These are phyloP conservation scores for Falcaria lacertinaria DNA, from an alignment of 2,888 invertebrate genomes.

Conservation along the genomic window DNA sequence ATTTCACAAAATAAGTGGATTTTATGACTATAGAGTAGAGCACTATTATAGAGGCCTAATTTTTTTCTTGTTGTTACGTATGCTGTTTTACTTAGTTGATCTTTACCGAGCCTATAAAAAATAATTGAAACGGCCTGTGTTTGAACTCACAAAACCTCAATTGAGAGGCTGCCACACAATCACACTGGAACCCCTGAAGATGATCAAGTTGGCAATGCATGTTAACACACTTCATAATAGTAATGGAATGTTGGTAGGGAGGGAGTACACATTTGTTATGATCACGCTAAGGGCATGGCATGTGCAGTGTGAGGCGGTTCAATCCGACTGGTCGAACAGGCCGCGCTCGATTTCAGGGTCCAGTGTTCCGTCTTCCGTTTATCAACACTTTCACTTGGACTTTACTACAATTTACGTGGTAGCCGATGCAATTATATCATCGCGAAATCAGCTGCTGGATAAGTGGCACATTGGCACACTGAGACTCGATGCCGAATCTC, in stretches of 20 bases:
- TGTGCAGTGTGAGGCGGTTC: not conserved
- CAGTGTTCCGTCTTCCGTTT: slow-evolving; percentile 30
- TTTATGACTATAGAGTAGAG: too few species aligned
- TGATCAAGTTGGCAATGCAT: slow-evolving; percentile 21
- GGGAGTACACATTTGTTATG: not conserved
- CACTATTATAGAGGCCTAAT: too few species aligned
- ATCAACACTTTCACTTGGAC: slow-evolving; percentile 66
- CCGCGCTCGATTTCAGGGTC: slow-evolving; percentile 43
- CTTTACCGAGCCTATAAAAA: too few species aligned
- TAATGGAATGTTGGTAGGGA: not conserved
- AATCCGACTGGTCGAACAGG: slow-evolving; percentile 11
- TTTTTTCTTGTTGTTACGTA: too few species aligned
- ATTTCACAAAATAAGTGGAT: too few species aligned
- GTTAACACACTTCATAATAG: slow-evolving; percentile 1
- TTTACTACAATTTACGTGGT: slow-evolving; percentile 64
- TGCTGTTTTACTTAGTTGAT: too few species aligned
- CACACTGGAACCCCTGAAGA: too few species aligned
- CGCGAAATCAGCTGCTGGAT: slow-evolving; percentile 57
- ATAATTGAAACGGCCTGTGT: too few species aligned
- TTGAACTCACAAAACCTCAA: too few species aligned
- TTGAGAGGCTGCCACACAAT: too few species aligned
- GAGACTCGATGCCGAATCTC: slow-evolving; percentile 29
- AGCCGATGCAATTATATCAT: slow-evolving; percentile 62
- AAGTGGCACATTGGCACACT: slow-evolving; percentile 49
- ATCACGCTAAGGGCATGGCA: slow-evolving; percentile 4